Base-by-base conservation (phyloP, 1,140 invertebrate species). In the Neelides sp. region DNA sequence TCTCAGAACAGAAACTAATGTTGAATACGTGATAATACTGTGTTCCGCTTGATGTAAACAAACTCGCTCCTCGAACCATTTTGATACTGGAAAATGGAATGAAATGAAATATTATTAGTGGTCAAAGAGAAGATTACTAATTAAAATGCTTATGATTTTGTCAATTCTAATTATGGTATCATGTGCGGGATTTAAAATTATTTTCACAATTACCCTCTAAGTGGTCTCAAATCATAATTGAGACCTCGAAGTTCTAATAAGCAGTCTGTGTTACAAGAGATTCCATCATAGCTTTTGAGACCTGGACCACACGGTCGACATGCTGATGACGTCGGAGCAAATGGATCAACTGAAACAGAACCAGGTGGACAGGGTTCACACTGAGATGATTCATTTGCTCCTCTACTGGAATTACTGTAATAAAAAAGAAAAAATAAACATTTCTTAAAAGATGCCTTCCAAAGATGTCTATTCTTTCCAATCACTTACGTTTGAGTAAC, bases 11-110 rank as follows among this genome's bases (percentile, higher is more conserved):
- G 7, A 78, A 62, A 46, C 68, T 71, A 13, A 77, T 65, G 58
- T 77, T 76, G 59, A 77, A 77, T 23, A 70, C 59, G 61, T 77
- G 75, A 57, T 64, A 73, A 57, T 75, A 77, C 48, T 71, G 65
- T 15, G 70, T 75, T 12, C 76, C 76, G 55, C 70, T 73, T 3
- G 71, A 68, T 5, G 75, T 75, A 59, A 78, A 78, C 20, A 74
- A 54, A 20, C 63, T 63, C 52, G 64, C 68, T 10, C 71, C 71
- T 35, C 64, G 62, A 32, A 74, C 64, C 48, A 61, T 62, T 30
- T 66, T 64, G 3, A 67, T 59, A 20, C 72, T 75, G 58, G 4
- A 61, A 48, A n/a, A 43, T 19, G 47, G 17, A 46, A 51, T 40
- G 32, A 41, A 26, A 48, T 34, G 20, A 17, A 37, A 37, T 15